Evolutionary conservation across 2,888 invertebrate genomes (phyloP).

Genomic region (Drosophila pseudotalamancana): DNA sequence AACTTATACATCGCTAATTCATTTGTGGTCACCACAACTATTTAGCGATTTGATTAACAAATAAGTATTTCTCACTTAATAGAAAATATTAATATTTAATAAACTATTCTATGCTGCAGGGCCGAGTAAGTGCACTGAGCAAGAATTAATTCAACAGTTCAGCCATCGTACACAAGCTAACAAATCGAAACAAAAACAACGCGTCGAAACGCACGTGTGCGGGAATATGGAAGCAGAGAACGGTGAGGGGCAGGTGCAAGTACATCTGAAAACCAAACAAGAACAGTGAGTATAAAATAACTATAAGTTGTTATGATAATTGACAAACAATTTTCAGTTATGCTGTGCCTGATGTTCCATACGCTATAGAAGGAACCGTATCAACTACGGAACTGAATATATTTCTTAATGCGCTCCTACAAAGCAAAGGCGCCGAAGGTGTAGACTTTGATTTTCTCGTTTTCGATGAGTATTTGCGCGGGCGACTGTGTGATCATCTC

Average conservation of each 20-base stretch:
- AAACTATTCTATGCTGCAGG: not conserved
- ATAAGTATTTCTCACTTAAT: slow-evolving; percentile 12
- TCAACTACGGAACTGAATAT: slow-evolving; percentile 89
- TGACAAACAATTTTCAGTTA: slow-evolving; percentile 87
- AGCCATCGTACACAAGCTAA: not conserved
- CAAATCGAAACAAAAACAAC: slow-evolving; percentile 6
- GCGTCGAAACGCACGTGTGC: slow-evolving; percentile 64
- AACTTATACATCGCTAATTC: slow-evolving; percentile 21
- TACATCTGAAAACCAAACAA: slow-evolving; percentile 92
- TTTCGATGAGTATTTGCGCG: slow-evolving; percentile 90
- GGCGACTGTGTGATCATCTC: slow-evolving; percentile 89
- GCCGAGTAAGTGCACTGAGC: not conserved
- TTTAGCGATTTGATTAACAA: slow-evolving; percentile 15
- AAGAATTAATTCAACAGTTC: not conserved
- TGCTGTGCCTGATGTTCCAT: slow-evolving; percentile 93
- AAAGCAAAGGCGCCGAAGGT: slow-evolving; percentile 57
- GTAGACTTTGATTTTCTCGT: slow-evolving; percentile 95
- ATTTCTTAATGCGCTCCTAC: slow-evolving; percentile 91
- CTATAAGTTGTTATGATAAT: not conserved
- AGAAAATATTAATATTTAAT: not conserved
- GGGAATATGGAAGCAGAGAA: slow-evolving; percentile 80
- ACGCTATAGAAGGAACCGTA: slow-evolving; percentile 91
- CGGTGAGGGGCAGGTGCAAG: slow-evolving; percentile 89
- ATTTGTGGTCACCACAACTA: slow-evolving; percentile 29
- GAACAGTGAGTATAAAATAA: slow-evolving; percentile 87